A percentile compares a stretch with the other conserved stretches of the same genome.
Conservation (phyloP, 2,113 vertebrate species). For the Leucosticte australis region DNA sequence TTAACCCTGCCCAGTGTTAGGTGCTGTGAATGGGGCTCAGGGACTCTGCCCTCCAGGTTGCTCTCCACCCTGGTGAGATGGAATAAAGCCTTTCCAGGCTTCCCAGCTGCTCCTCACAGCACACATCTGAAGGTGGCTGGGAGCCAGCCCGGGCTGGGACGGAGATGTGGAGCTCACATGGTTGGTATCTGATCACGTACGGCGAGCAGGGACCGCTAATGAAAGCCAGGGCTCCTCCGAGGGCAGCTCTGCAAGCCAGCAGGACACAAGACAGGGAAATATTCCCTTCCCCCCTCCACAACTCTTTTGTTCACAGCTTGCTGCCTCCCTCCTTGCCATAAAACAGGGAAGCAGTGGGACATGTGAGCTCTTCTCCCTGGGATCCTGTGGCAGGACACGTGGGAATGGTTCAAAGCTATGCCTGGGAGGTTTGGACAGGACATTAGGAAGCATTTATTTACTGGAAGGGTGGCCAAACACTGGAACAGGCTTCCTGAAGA, state of each 20-base stretch:
- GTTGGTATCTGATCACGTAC: not conserved
- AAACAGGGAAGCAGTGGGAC: not conserved
- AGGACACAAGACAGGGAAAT: not conserved
- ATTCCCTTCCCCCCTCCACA: not conserved
- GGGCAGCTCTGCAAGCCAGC: not conserved
- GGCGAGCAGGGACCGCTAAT: not conserved
- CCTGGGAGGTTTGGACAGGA: not conserved
- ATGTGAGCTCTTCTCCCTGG: not conserved
- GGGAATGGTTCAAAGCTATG: not conserved
- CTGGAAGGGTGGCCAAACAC: not conserved
- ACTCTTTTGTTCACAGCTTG: slow-evolving; percentile 9
- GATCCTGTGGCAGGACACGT: rapidly evolving
- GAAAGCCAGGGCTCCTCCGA: not conserved
- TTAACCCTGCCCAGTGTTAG: not conserved
- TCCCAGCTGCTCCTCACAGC: not conserved
- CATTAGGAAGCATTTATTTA: not conserved
- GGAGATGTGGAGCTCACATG: not conserved
- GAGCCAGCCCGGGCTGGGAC: not conserved
- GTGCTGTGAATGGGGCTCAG: rapidly evolving
- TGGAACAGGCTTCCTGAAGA: not conserved
- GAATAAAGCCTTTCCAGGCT: not conserved
- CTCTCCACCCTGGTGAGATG: not conserved
- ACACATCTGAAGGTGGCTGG: not conserved
- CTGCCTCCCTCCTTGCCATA: not conserved
- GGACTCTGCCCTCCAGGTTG: not conserved